phyloP scores from a whole-genome alignment of 2,113 vertebrate species.

The Misgurnus mizolepis region DNA sequence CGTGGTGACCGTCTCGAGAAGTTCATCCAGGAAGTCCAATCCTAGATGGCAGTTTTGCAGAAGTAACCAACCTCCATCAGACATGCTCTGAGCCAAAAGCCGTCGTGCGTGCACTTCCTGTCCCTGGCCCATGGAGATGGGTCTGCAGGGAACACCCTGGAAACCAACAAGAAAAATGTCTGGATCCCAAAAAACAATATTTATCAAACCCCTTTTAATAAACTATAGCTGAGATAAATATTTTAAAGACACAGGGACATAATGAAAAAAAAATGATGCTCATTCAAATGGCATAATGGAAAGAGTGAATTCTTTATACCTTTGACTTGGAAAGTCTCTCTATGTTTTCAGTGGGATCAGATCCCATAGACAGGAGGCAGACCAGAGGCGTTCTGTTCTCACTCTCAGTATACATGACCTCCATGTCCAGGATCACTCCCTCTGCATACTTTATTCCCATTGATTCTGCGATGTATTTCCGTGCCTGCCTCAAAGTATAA shows the following conservation, averaged over 20 bases:
- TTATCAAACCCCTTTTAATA: not conserved
- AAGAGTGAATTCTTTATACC: conserved; percentile 60
- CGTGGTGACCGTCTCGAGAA: conserved; percentile 74
- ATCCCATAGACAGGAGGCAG: conserved; percentile 83
- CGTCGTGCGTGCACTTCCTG: conserved; percentile 82
- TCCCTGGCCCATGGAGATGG: conserved; percentile 87
- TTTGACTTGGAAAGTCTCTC: conserved; percentile 80
- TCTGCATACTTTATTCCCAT: conserved; percentile 77
- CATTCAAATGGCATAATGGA: not conserved
- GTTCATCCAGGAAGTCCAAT: conserved; percentile 80
- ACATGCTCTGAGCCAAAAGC: conserved; percentile 77
- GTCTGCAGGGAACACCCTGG: conserved; percentile 73
- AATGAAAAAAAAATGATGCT: not conserved
- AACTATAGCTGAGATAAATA: not conserved
- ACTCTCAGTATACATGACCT: conserved; percentile 77
- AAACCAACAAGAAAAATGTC: not conserved
- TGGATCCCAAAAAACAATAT: not conserved
- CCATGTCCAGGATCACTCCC: conserved; percentile 81
- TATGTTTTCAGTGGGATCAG: conserved; percentile 84
- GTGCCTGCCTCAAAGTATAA: conserved; percentile 65
- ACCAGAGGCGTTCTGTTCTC: conserved; percentile 76
- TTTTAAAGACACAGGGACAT: not conserved
- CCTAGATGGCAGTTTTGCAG: conserved; percentile 88
- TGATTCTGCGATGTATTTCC: conserved; percentile 79
- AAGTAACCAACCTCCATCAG: conserved; percentile 83